Percentiles rank a stretch among this genome's conserved stretches.
phyloP scores from a whole-genome alignment of 2,888 invertebrate genomes.

The Platycheirus rosarum region DNA sequence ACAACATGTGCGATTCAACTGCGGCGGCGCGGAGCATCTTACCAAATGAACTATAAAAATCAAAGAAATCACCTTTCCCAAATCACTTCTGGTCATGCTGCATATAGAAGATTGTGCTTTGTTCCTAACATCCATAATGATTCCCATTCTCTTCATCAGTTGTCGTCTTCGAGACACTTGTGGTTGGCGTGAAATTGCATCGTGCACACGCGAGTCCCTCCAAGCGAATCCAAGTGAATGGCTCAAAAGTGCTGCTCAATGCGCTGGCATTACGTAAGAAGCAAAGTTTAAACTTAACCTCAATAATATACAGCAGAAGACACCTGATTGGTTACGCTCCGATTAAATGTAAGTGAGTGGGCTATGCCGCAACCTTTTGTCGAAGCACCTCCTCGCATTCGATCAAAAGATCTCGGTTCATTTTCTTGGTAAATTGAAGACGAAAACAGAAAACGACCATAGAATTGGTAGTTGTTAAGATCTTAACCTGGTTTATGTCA shows the following conservation, averaged over 20 bases:
- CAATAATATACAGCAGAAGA: conserved; percentile 63
- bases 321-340: conserved; percentile 73
- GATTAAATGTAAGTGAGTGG: conserved; percentile 64
- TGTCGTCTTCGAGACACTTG: conserved; percentile 2
- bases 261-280: conserved; percentile 59
- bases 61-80: conserved; percentile 64
- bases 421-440: conserved; percentile 4
- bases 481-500: conserved; percentile 63
- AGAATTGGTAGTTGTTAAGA: conserved; percentile 33
- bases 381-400: conserved; percentile 12
- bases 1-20: too few relatives aligned
- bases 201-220: conserved; percentile 67
- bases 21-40: conserved; percentile 47
- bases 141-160: conserved; percentile 42
- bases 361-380: conserved; percentile 43
- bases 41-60: conserved; percentile 64
- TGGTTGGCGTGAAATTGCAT: conserved; percentile 68
- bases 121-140: conserved; percentile 29
- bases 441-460: not conserved
- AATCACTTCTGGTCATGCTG: conserved; percentile 70
- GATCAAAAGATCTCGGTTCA: conserved; percentile 15
- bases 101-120: conserved; percentile 49
- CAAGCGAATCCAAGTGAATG: conserved; percentile 71
- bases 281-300: conserved; percentile 69
- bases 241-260: conserved; percentile 20